Conservation (phyloP, 2,113 vertebrate species). For the Acrocephalus arundinaceus region DNA sequence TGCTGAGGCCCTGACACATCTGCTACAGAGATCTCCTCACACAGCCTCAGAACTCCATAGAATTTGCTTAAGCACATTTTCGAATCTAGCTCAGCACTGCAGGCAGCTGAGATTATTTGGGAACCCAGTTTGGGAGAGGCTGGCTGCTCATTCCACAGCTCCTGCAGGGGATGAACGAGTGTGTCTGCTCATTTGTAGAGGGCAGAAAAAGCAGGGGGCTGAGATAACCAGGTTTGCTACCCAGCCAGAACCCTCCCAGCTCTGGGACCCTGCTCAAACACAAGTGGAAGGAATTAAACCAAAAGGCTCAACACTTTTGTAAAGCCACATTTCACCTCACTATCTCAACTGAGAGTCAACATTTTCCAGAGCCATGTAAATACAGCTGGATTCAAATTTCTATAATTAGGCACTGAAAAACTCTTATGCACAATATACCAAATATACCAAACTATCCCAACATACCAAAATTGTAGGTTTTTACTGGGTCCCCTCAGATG, state of each 20-base stretch:
- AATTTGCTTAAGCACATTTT: not conserved
- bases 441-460: not conserved
- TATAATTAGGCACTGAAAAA: not conserved
- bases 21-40: not conserved
- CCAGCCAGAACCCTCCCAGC: fast-evolving
- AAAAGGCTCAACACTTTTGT: not conserved
- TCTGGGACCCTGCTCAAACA: not conserved
- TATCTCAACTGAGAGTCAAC: not conserved
- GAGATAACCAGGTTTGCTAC: not conserved
- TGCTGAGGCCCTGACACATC: not conserved
- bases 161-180: not conserved
- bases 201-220: not conserved
- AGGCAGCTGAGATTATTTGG: not conserved
- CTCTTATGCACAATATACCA: not conserved
- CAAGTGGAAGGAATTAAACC: not conserved
- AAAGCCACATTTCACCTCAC: not conserved
- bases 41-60: not conserved
- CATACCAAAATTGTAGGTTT: not conserved
- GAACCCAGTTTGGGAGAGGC: not conserved
- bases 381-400: not conserved
- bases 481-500: not conserved
- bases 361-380: not conserved
- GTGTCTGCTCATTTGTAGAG: not conserved
- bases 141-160: not conserved
- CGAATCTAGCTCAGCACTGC: not conserved